phyloP scores from a whole-genome alignment of 2,888 invertebrate species.

The Polymixis lichenea region DNA sequence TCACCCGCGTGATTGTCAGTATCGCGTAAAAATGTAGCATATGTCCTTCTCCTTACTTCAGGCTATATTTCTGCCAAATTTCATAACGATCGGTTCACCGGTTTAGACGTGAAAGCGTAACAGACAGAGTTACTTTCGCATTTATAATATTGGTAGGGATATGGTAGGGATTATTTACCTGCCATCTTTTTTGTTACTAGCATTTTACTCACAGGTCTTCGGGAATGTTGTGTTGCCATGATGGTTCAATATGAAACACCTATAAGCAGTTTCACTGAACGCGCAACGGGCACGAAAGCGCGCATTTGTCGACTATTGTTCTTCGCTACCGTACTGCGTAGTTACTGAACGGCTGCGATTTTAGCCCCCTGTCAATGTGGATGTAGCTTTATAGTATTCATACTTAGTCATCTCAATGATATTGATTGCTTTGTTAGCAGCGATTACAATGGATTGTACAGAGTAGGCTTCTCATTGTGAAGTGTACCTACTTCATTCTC shows the following conservation, averaged over 20 bases:
- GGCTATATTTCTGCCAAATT: too few species aligned
- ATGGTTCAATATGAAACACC: not conserved
- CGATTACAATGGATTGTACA: conserved; percentile 1
- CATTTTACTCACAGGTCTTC: not conserved
- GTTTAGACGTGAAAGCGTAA: too few species aligned
- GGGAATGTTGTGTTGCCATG: not conserved
- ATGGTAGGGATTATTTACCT: too few species aligned
- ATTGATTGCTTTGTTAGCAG: conserved; percentile 15
- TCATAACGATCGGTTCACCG: too few species aligned
- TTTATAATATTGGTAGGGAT: too few species aligned
- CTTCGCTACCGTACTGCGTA: not conserved
- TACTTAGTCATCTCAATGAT: conserved; percentile 2
- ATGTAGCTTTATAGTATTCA: conserved; percentile 7
- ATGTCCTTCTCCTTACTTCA: too few species aligned
- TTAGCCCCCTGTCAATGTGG: not conserved
- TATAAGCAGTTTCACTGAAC: not conserved
- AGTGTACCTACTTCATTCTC: not conserved
- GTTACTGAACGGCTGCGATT: not conserved
- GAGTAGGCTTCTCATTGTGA: not conserved
- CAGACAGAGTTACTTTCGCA: too few species aligned
- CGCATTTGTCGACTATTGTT: not conserved
- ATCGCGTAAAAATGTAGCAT: too few species aligned
- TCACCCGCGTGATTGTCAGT: too few species aligned
- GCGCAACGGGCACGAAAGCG: not conserved
- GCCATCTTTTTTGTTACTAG: too few species aligned